Percentiles rank a stretch among this genome's conserved stretches.
Conservation (phyloP, 2,113 vertebrate genomes). For the Melanocharis versteri region DNA sequence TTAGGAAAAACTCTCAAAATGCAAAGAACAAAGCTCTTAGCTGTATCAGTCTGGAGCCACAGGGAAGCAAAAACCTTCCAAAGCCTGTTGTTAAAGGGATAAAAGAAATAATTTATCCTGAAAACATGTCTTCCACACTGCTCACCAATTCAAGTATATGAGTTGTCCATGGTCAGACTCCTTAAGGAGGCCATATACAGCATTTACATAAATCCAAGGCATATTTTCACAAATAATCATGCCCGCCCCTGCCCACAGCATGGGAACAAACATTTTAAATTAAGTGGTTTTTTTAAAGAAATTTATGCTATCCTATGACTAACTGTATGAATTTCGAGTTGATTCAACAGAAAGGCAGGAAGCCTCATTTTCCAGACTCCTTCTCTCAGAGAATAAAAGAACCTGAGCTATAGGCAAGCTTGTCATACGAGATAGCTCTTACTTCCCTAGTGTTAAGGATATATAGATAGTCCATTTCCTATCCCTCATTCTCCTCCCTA, state of each 20-base stretch:
- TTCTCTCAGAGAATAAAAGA: not conserved
- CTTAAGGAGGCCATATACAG: not conserved
- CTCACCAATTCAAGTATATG: not conserved
- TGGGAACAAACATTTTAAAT: not conserved
- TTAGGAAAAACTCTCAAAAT: not conserved
- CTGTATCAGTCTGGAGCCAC: not conserved
- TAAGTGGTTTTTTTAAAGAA: not conserved
- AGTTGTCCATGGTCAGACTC: not conserved
- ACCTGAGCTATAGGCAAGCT: not conserved
- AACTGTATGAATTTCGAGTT: not conserved
- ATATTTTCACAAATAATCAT: not conserved
- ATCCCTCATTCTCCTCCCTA: not conserved
- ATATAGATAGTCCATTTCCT: not conserved
- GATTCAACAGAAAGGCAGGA: not conserved
- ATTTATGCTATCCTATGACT: not conserved
- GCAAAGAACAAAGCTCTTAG: not conserved
- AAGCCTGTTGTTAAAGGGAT: not conserved
- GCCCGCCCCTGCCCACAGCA: rapidly evolving
- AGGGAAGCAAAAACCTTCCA: not conserved
- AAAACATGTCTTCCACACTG: not conserved
- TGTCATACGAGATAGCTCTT: not conserved
- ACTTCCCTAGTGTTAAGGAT: not conserved
- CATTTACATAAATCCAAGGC: not conserved
- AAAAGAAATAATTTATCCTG: not conserved
- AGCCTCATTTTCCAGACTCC: not conserved